Percentiles rank a stretch among this genome's conserved stretches.
Conservation (phyloP, 1,140 invertebrate species). For the Parasteatoda tepidariorum region DNA sequence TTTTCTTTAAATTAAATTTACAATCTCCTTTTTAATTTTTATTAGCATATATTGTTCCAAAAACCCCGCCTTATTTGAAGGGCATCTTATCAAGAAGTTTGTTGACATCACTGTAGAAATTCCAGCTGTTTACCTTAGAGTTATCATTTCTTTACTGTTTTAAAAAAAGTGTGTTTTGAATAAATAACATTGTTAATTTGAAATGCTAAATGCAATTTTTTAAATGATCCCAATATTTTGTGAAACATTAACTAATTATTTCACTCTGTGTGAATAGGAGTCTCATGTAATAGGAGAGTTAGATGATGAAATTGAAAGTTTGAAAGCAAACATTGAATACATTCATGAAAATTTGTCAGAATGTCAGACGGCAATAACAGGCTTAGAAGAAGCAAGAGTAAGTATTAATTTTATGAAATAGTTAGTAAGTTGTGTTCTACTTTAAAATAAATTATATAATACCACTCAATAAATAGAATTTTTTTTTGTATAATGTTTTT, state of each 20-base stretch:
- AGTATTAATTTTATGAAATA: neutral
- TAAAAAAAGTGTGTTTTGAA: no score
- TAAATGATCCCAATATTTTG: neutral
- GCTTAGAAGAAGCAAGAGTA: slow-evolving; percentile 79
- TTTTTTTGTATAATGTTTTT: neutral
- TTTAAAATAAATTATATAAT: neutral
- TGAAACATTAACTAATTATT: neutral
- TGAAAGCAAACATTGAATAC: slow-evolving; percentile 86
- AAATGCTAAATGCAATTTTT: no score
- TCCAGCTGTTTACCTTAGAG: no score
- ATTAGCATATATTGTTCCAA: no score
- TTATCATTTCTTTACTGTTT: no score
- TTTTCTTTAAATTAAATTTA: no score
- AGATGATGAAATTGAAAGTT: slow-evolving; percentile 82
- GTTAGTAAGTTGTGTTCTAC: neutral
- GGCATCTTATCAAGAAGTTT: no score
- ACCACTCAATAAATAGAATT: neutral
- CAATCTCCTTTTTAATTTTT: no score
- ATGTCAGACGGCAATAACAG: slow-evolving; percentile 87
- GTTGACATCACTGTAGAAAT: no score
- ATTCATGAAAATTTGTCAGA: slow-evolving; percentile 88
- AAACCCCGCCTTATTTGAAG: no score
- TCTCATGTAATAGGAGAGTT: slow-evolving; percentile 71
- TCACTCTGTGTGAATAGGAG: neutral
- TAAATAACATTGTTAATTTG: no score